These are phyloP conservation scores for Sylvicola cinctus DNA, from an alignment of 2,888 invertebrate species.

Conservation along the genomic window DNA sequence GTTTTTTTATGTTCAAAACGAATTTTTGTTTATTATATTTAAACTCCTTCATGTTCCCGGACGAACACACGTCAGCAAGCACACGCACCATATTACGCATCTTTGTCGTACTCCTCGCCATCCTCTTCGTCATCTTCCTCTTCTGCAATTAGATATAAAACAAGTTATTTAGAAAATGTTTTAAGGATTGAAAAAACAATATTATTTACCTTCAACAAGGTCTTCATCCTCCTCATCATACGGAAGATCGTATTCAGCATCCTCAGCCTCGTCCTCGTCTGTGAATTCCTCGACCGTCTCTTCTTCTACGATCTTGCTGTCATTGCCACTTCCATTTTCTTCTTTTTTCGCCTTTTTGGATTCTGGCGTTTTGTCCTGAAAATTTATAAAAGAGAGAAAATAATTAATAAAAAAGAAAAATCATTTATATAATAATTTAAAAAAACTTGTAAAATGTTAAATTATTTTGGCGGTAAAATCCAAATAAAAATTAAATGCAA, in stretches of 20 bases:
- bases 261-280: constrained; percentile 24
- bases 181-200: no score
- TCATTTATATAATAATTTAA: background rate
- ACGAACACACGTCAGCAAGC: no score
- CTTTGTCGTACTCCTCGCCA: constrained; percentile 19
- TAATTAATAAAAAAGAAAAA: background rate
- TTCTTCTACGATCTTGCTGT: constrained; percentile 19
- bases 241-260: constrained; percentile 24
- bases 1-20: no score
- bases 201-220: constrained; percentile 8
- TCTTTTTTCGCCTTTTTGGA: constrained; percentile 26
- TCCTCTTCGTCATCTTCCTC: constrained; percentile 19
- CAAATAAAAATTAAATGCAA: no score
- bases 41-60: no score
- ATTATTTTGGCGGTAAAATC: no score
- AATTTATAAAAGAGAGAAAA: background rate
- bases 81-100: constrained; percentile 17
- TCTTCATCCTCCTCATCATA: constrained; percentile 18
- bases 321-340: constrained; percentile 13
- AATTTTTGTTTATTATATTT: no score
- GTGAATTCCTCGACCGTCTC: constrained; percentile 19
- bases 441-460: background rate
- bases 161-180: no score
- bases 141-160: constrained; percentile 13
- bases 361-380: constrained; percentile 22